Evolutionary conservation across 1,140 invertebrate genomes (phyloP).

Genomic region (Drosophila eugracilis): DNA sequence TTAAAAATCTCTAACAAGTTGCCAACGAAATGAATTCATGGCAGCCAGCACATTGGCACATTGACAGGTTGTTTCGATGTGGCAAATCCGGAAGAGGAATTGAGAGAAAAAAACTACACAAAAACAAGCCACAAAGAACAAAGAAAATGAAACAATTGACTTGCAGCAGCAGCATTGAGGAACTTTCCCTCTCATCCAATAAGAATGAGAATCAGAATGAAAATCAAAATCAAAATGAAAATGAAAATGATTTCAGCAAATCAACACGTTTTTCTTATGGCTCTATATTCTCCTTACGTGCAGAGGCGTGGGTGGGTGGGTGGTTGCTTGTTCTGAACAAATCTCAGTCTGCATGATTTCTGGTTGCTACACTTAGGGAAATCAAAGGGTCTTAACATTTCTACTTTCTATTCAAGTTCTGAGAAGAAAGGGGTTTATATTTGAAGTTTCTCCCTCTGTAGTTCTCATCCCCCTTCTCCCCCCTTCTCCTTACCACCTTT

Average conservation of each 20-base stretch:
- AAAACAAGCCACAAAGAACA: background rate
- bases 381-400: no score
- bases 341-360: slow-evolving; percentile 12
- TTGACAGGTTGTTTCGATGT: background rate
- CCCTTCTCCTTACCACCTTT: slow-evolving; percentile 3
- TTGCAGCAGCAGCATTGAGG: slow-evolving; percentile 26
- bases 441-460: slow-evolving; percentile 21
- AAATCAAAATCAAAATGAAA: slow-evolving; percentile 38
- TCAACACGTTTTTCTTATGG: slow-evolving; percentile 62
- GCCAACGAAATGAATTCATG: slow-evolving; percentile 13
- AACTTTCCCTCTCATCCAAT: slow-evolving; percentile 31
- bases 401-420: no score
- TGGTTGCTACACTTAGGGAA: slow-evolving; percentile 2
- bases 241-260: slow-evolving; percentile 54
- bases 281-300: slow-evolving; percentile 1
- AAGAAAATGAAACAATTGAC: slow-evolving; percentile 46
- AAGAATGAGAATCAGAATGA: slow-evolving; percentile 26
- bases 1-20: background rate
- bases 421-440: no score
- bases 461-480: background rate
- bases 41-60: slow-evolving; percentile 16
- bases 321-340: slow-evolving; percentile 28
- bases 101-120: no score
- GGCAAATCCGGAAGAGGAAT: slow-evolving; percentile 1
- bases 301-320: slow-evolving; percentile 21